Percentiles rank a stretch among this genome's conserved stretches.
These are phyloP conservation scores for Sicus ferrugineus DNA, from an alignment of 2,888 invertebrate genomes.

Conservation along the genomic window DNA sequence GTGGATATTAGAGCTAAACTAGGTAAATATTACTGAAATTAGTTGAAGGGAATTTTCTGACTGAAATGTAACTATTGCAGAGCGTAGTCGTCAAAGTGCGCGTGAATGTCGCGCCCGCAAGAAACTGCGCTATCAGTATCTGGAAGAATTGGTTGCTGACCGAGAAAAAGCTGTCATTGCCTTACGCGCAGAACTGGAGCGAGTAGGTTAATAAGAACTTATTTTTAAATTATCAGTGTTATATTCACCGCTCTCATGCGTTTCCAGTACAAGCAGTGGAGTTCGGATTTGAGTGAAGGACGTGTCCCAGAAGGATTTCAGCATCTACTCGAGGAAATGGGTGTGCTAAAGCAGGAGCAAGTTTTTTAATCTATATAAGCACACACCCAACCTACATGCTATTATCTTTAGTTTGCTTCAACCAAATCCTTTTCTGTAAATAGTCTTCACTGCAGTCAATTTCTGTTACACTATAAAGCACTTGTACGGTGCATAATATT, in stretches of 20 bases:
- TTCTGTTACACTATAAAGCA: not conserved
- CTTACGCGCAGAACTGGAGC: slow-evolving; percentile 87
- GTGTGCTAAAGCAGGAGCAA: slow-evolving; percentile 74
- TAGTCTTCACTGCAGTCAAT: not conserved
- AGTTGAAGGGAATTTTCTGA: slow-evolving; percentile 2
- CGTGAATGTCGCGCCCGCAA: slow-evolving; percentile 96
- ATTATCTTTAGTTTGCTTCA: too few species aligned
- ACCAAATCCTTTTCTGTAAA: not conserved
- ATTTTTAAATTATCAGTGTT: slow-evolving; percentile 13
- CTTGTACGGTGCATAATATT: not conserved
- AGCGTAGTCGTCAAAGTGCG: slow-evolving; percentile 96
- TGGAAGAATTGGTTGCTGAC: slow-evolving; percentile 93
- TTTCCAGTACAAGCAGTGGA: slow-evolving; percentile 81
- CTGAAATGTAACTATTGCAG: slow-evolving; percentile 65
- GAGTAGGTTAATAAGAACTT: slow-evolving; percentile 69
- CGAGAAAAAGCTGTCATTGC: slow-evolving; percentile 91
- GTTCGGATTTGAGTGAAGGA: slow-evolving; percentile 82
- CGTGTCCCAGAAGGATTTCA: slow-evolving; percentile 81
- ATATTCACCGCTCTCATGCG: slow-evolving; percentile 37
- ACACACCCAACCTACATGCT: not conserved
- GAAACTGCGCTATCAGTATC: slow-evolving; percentile 94
- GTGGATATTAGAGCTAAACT: slow-evolving; percentile 94
- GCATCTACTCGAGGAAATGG: slow-evolving; percentile 77
- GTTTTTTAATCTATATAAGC: slow-evolving; percentile 35
- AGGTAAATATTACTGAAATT: slow-evolving; percentile 67